These are phyloP conservation scores for Passer montanus DNA, from an alignment of 2,113 vertebrate genomes.

Conservation along the genomic window DNA sequence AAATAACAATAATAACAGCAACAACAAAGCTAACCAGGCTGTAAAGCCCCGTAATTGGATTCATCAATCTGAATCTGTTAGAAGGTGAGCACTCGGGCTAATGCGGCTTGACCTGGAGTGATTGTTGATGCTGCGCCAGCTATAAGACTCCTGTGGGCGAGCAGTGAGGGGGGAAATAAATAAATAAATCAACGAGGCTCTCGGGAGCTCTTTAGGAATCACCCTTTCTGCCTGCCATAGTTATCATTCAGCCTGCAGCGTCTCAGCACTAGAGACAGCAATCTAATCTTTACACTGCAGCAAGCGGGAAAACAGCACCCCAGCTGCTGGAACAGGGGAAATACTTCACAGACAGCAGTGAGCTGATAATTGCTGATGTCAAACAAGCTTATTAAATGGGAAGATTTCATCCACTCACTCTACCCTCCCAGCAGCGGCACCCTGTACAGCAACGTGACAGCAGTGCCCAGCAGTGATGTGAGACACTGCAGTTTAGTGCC, in stretches of 20 bases:
- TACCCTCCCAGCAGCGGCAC: not conserved
- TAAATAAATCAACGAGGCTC: slow-evolving; percentile 40
- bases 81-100: not conserved
- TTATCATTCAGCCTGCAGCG: slow-evolving; percentile 32
- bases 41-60: slow-evolving; percentile 43
- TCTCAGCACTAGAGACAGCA: not conserved
- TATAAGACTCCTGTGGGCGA: not conserved
- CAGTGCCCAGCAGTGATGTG: not conserved
- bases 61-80: slow-evolving; percentile 45
- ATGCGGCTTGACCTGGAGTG: slow-evolving; percentile 1
- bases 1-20: slow-evolving; percentile 43
- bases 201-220: slow-evolving; percentile 31
- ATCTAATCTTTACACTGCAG: slow-evolving; percentile 11
- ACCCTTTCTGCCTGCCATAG: not conserved
- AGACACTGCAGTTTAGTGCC: not conserved
- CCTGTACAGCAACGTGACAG: not conserved
- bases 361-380: slow-evolving; percentile 24
- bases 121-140: not conserved
- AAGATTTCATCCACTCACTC: not conserved
- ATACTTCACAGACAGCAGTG: not conserved
- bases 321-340: slow-evolving; percentile 3
- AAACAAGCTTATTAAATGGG: not conserved
- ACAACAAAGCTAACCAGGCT: slow-evolving; percentile 17
- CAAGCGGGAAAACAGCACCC: not conserved
- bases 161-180: not conserved